Percentiles rank a stretch among this genome's conserved stretches.
These are phyloP conservation scores for Dasysyrphus albostriatus DNA, from an alignment of 2,888 invertebrate species.

Conservation along the genomic window DNA sequence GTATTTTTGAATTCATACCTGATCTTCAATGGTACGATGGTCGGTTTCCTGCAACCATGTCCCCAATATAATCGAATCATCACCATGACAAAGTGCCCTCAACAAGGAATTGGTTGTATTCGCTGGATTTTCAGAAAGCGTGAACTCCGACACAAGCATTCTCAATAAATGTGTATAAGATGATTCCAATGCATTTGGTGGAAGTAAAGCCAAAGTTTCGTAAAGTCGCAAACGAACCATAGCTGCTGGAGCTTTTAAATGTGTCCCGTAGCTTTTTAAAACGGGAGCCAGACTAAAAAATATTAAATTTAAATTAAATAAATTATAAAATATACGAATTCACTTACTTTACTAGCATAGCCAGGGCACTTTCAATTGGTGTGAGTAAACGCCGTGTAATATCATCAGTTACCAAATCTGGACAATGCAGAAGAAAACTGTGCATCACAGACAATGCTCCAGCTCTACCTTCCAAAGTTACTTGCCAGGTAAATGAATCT, in stretches of 20 bases:
- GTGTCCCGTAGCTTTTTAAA: conserved; percentile 94
- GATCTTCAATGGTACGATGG: conserved; percentile 98
- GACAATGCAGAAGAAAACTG: conserved; percentile 95
- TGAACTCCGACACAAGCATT: conserved; percentile 97
- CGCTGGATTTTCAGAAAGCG: conserved; percentile 96
- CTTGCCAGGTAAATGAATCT: conserved; percentile 99
- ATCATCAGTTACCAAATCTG: conserved; percentile 95
- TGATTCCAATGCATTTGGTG: conserved; percentile 92
- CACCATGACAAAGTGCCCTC: conserved; percentile 92
- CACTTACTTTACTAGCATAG: conserved; percentile 95
- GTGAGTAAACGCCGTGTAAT: conserved; percentile 94
- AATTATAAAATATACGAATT: conserved; percentile 44
- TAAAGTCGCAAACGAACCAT: conserved; percentile 96
- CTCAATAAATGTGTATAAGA: conserved; percentile 94
- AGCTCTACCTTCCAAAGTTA: conserved; percentile 97
- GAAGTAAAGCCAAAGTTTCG: conserved; percentile 91
- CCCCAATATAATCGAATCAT: conserved; percentile 95
- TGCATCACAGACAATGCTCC: conserved; percentile 98
- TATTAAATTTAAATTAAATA: neutral
- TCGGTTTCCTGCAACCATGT: conserved; percentile 98
- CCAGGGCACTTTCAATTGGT: conserved; percentile 97
- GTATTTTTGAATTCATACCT: conserved; percentile 86
- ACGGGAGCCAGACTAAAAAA: conserved; percentile 90
- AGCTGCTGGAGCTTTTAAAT: conserved; percentile 96
- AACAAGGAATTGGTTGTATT: conserved; percentile 94